phyloP scores from a whole-genome alignment of 2,797 vertebrate genomes.

The Molossus molossus region DNA sequence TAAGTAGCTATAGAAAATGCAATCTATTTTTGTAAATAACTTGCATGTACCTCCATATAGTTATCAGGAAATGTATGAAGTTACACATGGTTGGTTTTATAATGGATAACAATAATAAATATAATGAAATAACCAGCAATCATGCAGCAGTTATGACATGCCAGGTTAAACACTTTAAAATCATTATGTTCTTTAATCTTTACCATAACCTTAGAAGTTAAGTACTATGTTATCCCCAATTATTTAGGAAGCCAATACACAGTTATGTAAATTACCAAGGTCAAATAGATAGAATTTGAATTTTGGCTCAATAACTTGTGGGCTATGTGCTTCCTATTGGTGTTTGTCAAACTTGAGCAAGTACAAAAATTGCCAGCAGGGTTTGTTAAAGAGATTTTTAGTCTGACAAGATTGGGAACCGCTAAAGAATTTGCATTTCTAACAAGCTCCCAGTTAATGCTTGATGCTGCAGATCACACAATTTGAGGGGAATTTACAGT shows the following conservation, averaged over 20 bases:
- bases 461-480: background rate
- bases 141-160: background rate
- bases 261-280: background rate
- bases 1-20: background rate
- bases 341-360: background rate
- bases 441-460: background rate
- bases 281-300: slow-evolving; percentile 26
- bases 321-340: background rate
- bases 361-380: background rate
- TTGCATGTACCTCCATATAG: background rate
- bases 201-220: background rate
- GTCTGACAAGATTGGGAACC: background rate
- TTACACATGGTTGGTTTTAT: slow-evolving; percentile 11
- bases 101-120: slow-evolving; percentile 15
- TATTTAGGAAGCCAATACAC: background rate
- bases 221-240: background rate
- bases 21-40: slow-evolving; percentile 52
- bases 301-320: background rate
- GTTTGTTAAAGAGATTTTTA: background rate
- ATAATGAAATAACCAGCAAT: slow-evolving; percentile 31
- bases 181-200: background rate
- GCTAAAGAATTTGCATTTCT: slow-evolving; percentile 33
- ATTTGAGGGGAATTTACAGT: background rate
- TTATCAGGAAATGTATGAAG: slow-evolving; percentile 23
- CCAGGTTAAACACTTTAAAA: slow-evolving; percentile 48